These are phyloP conservation scores for Tetrapedia diversipes DNA, from an alignment of 2,888 invertebrate species.

Conservation along the genomic window DNA sequence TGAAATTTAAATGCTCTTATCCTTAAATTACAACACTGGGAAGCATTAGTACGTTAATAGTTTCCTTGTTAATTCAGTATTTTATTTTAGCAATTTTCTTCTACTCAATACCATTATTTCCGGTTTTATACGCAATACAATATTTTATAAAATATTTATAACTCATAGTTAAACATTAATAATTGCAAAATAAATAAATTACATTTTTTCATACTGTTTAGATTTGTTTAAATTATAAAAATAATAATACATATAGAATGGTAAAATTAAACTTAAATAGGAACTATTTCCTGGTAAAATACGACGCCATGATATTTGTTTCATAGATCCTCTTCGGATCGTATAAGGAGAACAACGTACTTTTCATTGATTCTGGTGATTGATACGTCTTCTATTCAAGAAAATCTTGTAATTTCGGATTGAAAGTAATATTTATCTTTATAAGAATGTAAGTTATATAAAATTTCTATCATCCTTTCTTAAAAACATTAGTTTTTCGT, in stretches of 20 bases:
- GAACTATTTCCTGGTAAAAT: conserved; percentile 59
- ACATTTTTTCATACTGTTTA: conserved; percentile 13
- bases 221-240: neutral
- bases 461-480: conserved; percentile 9
- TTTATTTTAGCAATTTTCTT: conserved; percentile 37
- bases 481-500: conserved; percentile 16
- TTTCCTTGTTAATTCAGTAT: neutral
- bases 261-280: conserved; percentile 15
- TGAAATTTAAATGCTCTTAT: conserved; percentile 1
- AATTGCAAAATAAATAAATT: neutral
- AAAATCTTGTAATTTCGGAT: conserved; percentile 20
- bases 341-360: conserved; percentile 29
- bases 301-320: conserved; percentile 67
- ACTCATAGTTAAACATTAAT: neutral
- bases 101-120: conserved; percentile 25
- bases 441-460: conserved; percentile 56
- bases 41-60: neutral
- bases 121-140: conserved; percentile 34
- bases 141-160: conserved; percentile 15
- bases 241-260: neutral
- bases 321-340: conserved; percentile 48
- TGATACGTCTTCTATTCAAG: neutral
- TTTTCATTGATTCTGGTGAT: conserved; percentile 1
- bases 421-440: conserved; percentile 1
- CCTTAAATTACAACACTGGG: neutral